Base-by-base conservation (phyloP, 2,797 vertebrate species). In the Mus caroli region DNA sequence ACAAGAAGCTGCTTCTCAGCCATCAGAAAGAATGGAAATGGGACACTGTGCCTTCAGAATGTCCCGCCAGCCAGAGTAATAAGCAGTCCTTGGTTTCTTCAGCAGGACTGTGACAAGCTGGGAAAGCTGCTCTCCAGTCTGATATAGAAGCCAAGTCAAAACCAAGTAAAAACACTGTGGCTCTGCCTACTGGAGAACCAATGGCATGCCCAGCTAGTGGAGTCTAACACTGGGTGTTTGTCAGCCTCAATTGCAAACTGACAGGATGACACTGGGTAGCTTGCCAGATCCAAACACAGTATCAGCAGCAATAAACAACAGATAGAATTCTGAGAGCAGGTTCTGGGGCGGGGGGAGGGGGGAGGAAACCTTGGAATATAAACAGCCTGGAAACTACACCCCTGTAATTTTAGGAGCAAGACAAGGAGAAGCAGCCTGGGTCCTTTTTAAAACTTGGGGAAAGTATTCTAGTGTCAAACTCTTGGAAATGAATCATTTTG, bases 161-260 rank as follows among this genome's bases (percentile, higher is more conserved):
- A 50, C 50, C 50, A 50, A 50, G 50, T 50, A 50, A 50, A 50
- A 64, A 84, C 75, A 73, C 79, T 31, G 80, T 58, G 31, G 31
- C 50, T 88, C 77, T 28, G 52, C 64, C 86, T 76, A 37, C 24
- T 50, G 69, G 67, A 88, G 77, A 83, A 56, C 37, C 79, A 40
- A 46, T 88, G 28, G 71, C 83, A n/a, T 91, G 58, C 64, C 94
- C 91, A 71, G 24, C 92, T 54, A 43, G 75, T 56, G 62, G 69
- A 11, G 69, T 95, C 90, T 73, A 62, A 85, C 50, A 94, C 79
- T 40, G 83, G 50, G 75, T 54, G 37, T 96, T 88, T 95, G 90
- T 95, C 89, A 37, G 79, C 91, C 92, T 91, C 71, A 0, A 7
- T 24, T 76, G 86, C 46, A 69, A 11, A 26, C 43, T 22, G 0